Conservation (phyloP, 2,888 invertebrate species). For the Diaperis boleti region DNA sequence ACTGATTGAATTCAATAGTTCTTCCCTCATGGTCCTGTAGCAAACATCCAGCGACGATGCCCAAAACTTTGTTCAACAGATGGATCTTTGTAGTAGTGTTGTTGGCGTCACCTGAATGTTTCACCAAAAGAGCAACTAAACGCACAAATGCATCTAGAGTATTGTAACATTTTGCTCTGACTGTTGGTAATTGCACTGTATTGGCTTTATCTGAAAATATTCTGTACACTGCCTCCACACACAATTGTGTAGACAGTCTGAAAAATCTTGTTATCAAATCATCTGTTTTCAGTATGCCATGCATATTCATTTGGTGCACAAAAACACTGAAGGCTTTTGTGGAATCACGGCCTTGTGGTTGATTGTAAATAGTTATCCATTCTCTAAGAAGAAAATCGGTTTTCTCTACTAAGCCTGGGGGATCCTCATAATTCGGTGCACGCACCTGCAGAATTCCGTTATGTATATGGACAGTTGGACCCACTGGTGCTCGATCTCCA, state of each 20-base stretch:
- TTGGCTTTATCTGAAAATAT: constrained; percentile 79
- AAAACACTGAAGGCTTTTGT: constrained; percentile 93
- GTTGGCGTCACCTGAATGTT: constrained; percentile 89
- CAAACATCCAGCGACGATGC: constrained; percentile 95
- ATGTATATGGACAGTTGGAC: constrained; percentile 91
- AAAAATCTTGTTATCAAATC: constrained; percentile 98
- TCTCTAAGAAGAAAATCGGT: constrained; percentile 94
- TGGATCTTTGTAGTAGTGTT: constrained; percentile 98
- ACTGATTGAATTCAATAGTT: constrained; percentile 91
- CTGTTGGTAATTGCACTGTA: constrained; percentile 70
- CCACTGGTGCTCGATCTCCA: constrained; percentile 82
- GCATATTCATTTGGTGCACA: constrained; percentile 96
- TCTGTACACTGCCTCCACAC: constrained; percentile 94
- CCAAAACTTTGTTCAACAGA: constrained; percentile 87
- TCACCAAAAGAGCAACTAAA: constrained; percentile 93
- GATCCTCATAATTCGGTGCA: constrained; percentile 91
- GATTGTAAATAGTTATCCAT: constrained; percentile 94
- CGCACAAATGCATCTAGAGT: constrained; percentile 96
- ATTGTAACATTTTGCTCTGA: constrained; percentile 93
- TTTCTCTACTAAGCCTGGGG: constrained; percentile 93
- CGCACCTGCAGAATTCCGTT: constrained; percentile 91
- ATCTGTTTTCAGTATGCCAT: constrained; percentile 96
- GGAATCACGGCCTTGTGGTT: constrained; percentile 83
- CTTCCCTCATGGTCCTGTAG: constrained; percentile 96
- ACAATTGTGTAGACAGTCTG: constrained; percentile 95